phyloP scores from a whole-genome alignment of 2,113 vertebrate species.

The Butastur rufipennis region DNA sequence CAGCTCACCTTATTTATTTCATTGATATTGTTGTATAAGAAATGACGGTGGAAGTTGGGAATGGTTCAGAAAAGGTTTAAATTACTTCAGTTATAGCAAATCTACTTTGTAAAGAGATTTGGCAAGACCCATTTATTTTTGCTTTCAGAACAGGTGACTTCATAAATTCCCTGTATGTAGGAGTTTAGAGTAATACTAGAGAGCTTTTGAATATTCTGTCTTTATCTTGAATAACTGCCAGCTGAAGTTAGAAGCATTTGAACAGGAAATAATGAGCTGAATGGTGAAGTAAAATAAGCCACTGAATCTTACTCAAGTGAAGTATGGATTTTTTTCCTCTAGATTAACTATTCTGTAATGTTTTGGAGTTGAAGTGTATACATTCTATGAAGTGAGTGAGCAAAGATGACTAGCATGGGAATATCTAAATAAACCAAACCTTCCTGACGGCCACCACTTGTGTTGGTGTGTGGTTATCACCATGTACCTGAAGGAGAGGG shows the following conservation, averaged over 20 bases:
- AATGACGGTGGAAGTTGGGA: neutral
- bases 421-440: neutral
- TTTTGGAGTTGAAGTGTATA: neutral
- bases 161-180: neutral
- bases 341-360: neutral
- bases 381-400: neutral
- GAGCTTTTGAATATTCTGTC: neutral
- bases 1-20: neutral
- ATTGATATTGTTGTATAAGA: neutral
- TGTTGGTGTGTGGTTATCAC: neutral
- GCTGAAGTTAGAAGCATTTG: neutral
- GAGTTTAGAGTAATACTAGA: neutral
- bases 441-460: neutral
- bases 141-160: neutral
- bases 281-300: neutral
- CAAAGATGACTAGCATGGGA: neutral
- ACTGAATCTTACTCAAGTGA: neutral
- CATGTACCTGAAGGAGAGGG: neutral
- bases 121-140: conserved; percentile 37
- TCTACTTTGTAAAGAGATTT: neutral
- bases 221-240: neutral
- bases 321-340: neutral
- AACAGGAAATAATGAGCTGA: conserved; percentile 13
- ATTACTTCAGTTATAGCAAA: neutral
- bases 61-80: conserved; percentile 3